Evolutionary conservation across 2,888 invertebrate genomes (phyloP).

Genomic region (Acleris sparsana): DNA sequence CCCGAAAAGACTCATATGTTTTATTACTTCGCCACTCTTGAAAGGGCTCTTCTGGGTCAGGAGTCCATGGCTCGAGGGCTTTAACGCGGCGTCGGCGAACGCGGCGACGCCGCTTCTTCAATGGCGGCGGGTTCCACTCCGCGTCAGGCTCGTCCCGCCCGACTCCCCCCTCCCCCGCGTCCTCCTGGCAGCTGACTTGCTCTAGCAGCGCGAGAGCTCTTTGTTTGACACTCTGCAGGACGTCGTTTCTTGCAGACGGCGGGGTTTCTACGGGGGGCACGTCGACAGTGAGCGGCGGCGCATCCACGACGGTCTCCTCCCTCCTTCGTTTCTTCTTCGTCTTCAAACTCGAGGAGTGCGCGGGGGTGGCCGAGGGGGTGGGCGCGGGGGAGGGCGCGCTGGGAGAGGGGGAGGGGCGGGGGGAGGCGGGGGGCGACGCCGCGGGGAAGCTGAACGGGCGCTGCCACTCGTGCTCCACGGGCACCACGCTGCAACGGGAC

Average conservation of each 20-base stretch:
- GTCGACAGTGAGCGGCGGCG: not conserved
- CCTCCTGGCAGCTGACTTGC: not conserved
- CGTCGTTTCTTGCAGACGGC: not conserved
- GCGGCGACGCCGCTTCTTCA: slow-evolving; percentile 20
- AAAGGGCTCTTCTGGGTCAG: not conserved
- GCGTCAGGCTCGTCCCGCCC: not conserved
- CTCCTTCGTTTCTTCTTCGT: not conserved
- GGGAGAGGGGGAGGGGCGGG: not conserved
- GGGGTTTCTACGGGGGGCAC: not conserved
- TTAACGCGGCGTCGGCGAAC: slow-evolving; percentile 16
- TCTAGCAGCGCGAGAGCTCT: slow-evolving; percentile 16
- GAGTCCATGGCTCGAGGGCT: not conserved
- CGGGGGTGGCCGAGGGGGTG: not conserved
- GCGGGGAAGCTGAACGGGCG: slow-evolving; percentile 13
- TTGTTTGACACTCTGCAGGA: slow-evolving; percentile 6
- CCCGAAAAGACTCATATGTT: not conserved
- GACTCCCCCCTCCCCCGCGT: not conserved
- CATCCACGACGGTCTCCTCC: not conserved
- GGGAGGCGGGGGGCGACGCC: slow-evolving; percentile 23
- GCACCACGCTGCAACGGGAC: slow-evolving; percentile 5
- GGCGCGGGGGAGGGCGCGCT: not conserved
- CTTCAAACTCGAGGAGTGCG: not conserved
- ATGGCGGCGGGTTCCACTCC: not conserved
- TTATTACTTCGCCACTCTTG: not conserved
- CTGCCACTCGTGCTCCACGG: slow-evolving; percentile 25